Evolutionary conservation across 2,113 vertebrate genomes (phyloP).

Genomic region (Mesocricetus auratus): DNA sequence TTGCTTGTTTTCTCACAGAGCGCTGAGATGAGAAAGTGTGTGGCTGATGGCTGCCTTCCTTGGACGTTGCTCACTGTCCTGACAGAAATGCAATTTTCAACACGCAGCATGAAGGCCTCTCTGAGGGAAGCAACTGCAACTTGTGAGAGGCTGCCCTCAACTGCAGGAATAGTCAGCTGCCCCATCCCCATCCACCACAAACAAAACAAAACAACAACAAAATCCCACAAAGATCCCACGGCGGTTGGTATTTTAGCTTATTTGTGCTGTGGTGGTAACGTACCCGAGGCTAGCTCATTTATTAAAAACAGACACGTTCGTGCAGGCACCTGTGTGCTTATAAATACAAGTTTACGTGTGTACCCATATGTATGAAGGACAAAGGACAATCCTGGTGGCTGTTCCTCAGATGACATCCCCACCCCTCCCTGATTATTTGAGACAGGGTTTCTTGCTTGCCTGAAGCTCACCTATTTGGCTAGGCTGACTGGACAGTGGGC

Average conservation of each 20-base stretch:
- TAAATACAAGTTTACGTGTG: no score
- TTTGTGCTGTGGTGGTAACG: not conserved
- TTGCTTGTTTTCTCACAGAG: conserved; percentile 57
- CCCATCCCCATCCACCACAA: not conserved
- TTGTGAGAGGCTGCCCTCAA: not conserved
- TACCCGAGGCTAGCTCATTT: not conserved
- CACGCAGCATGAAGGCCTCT: not conserved
- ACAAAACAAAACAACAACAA: not conserved
- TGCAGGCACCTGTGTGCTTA: no score
- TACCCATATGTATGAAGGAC: no score
- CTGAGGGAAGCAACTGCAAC: not conserved
- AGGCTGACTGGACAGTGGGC: not conserved
- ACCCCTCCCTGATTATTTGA: not conserved
- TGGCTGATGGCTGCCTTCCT: conserved; percentile 58
- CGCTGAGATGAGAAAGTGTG: conserved; percentile 57
- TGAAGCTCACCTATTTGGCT: not conserved
- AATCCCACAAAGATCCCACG: no score
- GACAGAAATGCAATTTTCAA: not conserved
- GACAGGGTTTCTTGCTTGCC: not conserved
- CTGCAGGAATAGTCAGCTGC: not conserved
- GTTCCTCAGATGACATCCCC: not conserved
- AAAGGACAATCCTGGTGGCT: not conserved
- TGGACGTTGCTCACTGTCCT: not conserved
- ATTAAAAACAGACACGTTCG: not conserved
- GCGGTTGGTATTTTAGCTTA: rapidly evolving